Percentiles rank a stretch among this genome's conserved stretches.
These are phyloP conservation scores for Ormyrus nitidulus DNA, from an alignment of 2,888 invertebrate species.

Conservation along the genomic window DNA sequence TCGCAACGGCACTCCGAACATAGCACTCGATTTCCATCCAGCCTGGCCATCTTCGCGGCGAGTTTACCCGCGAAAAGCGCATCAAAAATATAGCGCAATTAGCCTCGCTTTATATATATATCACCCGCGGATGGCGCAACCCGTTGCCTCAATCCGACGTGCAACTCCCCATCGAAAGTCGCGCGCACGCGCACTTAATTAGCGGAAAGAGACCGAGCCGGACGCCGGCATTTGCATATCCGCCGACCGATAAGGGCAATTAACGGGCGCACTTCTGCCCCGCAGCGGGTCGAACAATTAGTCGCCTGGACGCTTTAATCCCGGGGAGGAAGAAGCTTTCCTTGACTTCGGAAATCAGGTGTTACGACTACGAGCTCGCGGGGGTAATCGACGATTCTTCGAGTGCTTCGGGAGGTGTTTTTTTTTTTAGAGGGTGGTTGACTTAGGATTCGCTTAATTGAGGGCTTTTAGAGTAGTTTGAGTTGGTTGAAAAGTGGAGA, in stretches of 20 bases:
- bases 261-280: slow-evolving; percentile 24
- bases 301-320: slow-evolving; percentile 12
- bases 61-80: too few relatives aligned
- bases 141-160: too few relatives aligned
- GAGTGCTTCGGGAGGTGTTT: not conserved
- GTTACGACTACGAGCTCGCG: not conserved
- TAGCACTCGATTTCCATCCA: too few relatives aligned
- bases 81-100: too few relatives aligned
- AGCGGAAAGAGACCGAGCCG: slow-evolving; percentile 17
- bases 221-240: slow-evolving; percentile 37
- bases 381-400: not conserved
- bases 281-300: slow-evolving; percentile 21
- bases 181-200: slow-evolving; percentile 20
- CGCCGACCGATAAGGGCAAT: slow-evolving; percentile 39
- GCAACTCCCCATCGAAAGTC: not conserved
- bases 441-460: not conserved
- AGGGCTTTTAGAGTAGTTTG: too few relatives aligned
- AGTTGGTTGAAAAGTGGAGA: too few relatives aligned
- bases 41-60: too few relatives aligned
- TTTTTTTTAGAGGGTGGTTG: not conserved
- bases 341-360: too few relatives aligned
- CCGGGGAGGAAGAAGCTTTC: too few relatives aligned
- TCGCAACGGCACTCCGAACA: too few relatives aligned
- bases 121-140: too few relatives aligned
- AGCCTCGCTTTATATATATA: too few relatives aligned